Evolutionary conservation across 2,888 invertebrate species (phyloP), one percentile per base, ranked within the genome.

Genomic region (Pelosia muscerda): DNA sequence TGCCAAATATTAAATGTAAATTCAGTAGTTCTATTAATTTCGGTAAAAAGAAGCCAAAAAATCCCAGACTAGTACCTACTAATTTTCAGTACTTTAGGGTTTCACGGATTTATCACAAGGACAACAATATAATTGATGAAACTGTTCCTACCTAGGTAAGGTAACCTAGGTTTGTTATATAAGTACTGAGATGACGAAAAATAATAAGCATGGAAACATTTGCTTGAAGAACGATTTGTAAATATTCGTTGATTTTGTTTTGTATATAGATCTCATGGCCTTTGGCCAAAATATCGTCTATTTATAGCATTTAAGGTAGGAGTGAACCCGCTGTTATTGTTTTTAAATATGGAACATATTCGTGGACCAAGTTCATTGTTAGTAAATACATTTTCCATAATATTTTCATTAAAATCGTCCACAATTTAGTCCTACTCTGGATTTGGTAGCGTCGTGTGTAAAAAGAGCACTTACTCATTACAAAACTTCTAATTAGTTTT

Each of bases 241-340:
- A 78, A 75, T 73, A 75, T 72, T 80, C 64, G 62, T 59, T 56
- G 60, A 70, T 69, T 74, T 76, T 78, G 80, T 78, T 79, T 81
- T 84, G 81, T 81, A 83, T 84, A 82, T 78, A 49, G 49, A 73
- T 78, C 65, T 68, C 65, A 67, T 90, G 91, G 90, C 88, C 77
- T 66, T 69, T 75, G 77, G 90, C 91, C 91, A 90, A 84, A 87
- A 71, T 79, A 72, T 65, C 68, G 75, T 72, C 81, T 88, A 86
- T 86, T 87, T 86, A 85, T 89, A 84, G 81, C 78, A 68, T 72
- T 74, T 75, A 78, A 77, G 77, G 81, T 83, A 81, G 77, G 81
- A 80, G 82, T 81, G 61, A 68, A 73, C 59, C 56, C 69, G 64
- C 68, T 73, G 78, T 74, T 75, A 71, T 69, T 73, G 73, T 62